Conservation (phyloP, 2,888 invertebrate species). For the Scaptomyza parva region DNA sequence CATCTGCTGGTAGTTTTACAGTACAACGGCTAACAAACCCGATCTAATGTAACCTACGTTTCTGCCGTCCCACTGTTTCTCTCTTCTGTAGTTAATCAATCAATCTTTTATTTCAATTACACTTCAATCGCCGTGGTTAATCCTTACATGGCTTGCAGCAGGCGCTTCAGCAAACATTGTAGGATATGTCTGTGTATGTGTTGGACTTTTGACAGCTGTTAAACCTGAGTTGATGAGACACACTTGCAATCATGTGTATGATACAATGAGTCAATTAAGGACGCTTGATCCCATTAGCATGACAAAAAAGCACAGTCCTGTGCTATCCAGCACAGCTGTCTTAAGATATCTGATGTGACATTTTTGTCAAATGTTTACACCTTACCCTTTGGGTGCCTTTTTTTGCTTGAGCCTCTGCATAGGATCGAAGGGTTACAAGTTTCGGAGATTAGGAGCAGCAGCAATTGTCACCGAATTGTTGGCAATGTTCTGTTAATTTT, state of each 20-base stretch:
- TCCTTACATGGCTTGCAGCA: conserved; percentile 51
- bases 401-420: conserved; percentile 53
- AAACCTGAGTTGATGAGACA: conserved; percentile 59
- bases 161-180: conserved; percentile 51
- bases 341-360: conserved; percentile 70
- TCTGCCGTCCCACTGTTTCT: background rate
- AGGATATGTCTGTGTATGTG: conserved; percentile 57
- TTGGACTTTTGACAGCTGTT: conserved; percentile 82
- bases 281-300: conserved; percentile 49
- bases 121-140: conserved; percentile 48
- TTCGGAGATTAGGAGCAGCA: conserved; percentile 24
- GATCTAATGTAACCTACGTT: conserved; percentile 53
- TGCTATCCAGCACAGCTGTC: conserved; percentile 57
- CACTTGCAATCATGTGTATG: conserved; percentile 53
- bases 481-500: conserved; percentile 61
- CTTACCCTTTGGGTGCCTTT: conserved; percentile 72
- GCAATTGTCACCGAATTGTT: conserved; percentile 58
- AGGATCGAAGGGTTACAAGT: conserved; percentile 45
- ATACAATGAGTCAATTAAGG: conserved; percentile 5
- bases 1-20: conserved; percentile 40
- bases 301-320: conserved; percentile 38
- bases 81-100: conserved; percentile 41
- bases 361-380: conserved; percentile 82
- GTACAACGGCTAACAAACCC: conserved; percentile 20
- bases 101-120: conserved; percentile 59